Evolutionary conservation across 2,888 invertebrate genomes (phyloP), one percentile per base, ranked within the genome.

Genomic region (Belgica antarctica): DNA sequence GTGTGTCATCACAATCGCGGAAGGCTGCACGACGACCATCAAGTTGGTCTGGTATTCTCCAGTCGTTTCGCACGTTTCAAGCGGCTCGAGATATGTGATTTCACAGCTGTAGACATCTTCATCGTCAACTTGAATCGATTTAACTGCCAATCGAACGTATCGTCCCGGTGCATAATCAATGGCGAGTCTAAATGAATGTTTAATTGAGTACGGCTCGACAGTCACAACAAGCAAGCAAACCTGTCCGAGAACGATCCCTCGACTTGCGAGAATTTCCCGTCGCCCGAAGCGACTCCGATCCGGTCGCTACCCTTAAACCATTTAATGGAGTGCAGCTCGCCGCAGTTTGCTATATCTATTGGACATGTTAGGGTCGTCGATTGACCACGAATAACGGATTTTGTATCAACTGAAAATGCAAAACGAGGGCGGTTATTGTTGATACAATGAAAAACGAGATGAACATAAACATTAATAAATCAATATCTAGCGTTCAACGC

Each of bases 101-200:
- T 90, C 90, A 80, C 91, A 91, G 77, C 87, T 87, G 81, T 90
- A 90, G 73, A 85, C 82, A 71, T 88, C 89, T 77, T 90, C 89
- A 79, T 90, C 90, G 73, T 85, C 83, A 72, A 88, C 82, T 76
- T 85, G 83, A 71, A 89, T 81, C 72, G 84, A 68, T 68, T 73
- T 73, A 47, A 74, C 71, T 31, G 41, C 62, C n/a, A 74, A 65
- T 57, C 71, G 70, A 31, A 73, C 73, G 24, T 73, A 72, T 75
- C 78, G 77, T 74, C 76, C 77, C 71, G 76, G 75, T 73, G 74
- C 75, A 74, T 77, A 77, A 70, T 76, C 75, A 73, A 77, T 76
- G 66, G 74, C 74, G 71, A 77, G 75, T 74, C 78, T 78, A 62
- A 19, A 34, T 62, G 17, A n/a, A n/a, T n/a, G n/a, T n/a, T n/a